Conservation (phyloP, 2,888 invertebrate genomes). For the Agrilus mali region DNA sequence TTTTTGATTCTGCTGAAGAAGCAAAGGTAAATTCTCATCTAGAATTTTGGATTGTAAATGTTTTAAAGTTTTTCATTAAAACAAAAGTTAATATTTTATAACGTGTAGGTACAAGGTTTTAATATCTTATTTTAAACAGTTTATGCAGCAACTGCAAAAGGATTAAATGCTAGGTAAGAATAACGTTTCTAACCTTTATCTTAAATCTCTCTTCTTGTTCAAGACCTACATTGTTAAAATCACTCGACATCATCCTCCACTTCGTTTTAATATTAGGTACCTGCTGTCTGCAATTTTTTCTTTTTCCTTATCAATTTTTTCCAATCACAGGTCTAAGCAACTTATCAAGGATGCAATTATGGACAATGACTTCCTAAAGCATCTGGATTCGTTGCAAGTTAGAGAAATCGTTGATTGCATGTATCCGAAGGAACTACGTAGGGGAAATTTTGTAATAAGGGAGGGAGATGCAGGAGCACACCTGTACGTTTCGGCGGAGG, state of each 20-base stretch:
- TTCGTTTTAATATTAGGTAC: not conserved
- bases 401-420: conserved; percentile 55
- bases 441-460: conserved; percentile 43
- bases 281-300: not conserved
- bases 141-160: too few species aligned
- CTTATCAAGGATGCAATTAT: conserved; percentile 51
- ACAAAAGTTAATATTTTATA: too few species aligned
- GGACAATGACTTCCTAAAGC: conserved; percentile 54
- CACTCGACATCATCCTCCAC: not conserved
- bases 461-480: conserved; percentile 53
- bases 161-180: too few species aligned
- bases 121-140: too few species aligned
- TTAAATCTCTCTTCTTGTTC: too few species aligned
- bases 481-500: conserved; percentile 50
- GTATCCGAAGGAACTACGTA: conserved; percentile 42
- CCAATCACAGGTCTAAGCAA: conserved; percentile 43
- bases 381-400: conserved; percentile 49
- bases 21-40: too few species aligned
- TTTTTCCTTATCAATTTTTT: not conserved
- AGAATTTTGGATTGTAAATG: too few species aligned
- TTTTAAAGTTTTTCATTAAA: too few species aligned
- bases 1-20: too few species aligned
- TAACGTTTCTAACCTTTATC: not conserved
- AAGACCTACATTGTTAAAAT: too few species aligned
- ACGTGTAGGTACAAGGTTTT: too few species aligned